phyloP scores from a whole-genome alignment of 1,140 invertebrate species.

The Drosophila mauritiana region DNA sequence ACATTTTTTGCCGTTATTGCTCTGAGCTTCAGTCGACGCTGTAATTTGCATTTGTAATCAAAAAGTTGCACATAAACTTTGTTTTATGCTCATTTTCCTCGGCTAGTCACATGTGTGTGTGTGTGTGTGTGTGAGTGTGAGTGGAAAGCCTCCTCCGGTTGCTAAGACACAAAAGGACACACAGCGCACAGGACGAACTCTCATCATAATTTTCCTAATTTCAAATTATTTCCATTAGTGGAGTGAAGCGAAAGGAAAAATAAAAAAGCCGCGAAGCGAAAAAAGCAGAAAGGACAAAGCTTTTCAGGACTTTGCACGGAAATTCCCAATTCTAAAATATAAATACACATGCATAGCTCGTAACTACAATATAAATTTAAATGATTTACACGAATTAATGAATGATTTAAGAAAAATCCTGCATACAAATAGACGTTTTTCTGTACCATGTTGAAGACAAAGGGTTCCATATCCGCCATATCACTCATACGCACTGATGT shows the following conservation, averaged over 20 bases:
- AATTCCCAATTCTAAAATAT: too few relatives aligned
- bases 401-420: background rate
- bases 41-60: conserved; percentile 83
- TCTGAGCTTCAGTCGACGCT: conserved; percentile 52
- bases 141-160: conserved; percentile 20
- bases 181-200: conserved; percentile 33
- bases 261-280: background rate
- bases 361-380: background rate
- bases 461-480: too few relatives aligned
- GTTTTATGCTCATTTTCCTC: conserved; percentile 78
- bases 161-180: conserved; percentile 44
- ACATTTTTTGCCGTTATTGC: conserved; percentile 20
- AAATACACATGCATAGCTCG: too few relatives aligned
- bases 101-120: conserved; percentile 30
- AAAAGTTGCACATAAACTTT: conserved; percentile 82
- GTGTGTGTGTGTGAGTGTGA: conserved; percentile 3
- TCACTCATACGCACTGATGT: too few relatives aligned
- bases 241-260: conserved; percentile 1
- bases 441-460: too few relatives aligned
- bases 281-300: conserved; percentile 2
- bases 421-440: too few relatives aligned
- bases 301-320: background rate
- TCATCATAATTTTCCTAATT: conserved; percentile 54
- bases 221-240: conserved; percentile 52
- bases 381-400: background rate